Conservation (phyloP, 2,888 invertebrate genomes). For the Aphodius granarius region DNA sequence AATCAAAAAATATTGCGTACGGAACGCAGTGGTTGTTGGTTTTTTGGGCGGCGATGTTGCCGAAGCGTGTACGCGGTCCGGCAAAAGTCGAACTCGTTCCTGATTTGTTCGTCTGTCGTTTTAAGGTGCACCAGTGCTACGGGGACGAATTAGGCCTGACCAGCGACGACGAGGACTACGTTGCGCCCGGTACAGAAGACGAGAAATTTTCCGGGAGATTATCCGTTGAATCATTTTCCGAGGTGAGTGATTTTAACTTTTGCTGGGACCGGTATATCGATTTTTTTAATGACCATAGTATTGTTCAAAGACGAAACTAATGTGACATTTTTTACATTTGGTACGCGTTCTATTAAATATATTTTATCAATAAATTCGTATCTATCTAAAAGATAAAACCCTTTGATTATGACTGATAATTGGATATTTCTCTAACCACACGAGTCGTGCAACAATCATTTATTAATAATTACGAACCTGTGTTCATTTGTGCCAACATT, state of each 20-base stretch:
- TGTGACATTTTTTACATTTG: no score
- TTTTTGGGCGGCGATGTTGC: not conserved
- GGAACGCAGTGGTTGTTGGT: not conserved
- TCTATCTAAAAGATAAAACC: no score
- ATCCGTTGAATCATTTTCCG: slow-evolving; percentile 57
- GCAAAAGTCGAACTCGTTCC: not conserved
- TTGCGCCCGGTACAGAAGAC: slow-evolving; percentile 63
- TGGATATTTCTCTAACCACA: no score
- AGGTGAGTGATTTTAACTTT: slow-evolving; percentile 41
- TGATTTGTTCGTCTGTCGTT: slow-evolving; percentile 25
- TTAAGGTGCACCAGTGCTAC: slow-evolving; percentile 85
- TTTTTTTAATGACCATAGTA: no score
- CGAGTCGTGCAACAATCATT: no score
- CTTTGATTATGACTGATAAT: no score
- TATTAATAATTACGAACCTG: no score
- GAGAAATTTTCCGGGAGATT: slow-evolving; percentile 55
- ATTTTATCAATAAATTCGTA: no score
- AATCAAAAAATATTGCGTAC: not conserved
- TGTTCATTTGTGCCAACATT: no score
- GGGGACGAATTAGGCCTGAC: slow-evolving; percentile 93
- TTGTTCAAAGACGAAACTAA: no score
- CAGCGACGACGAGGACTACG: slow-evolving; percentile 88
- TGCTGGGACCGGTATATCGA: no score
- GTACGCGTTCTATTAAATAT: no score
- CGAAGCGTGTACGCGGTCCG: not conserved